Evolutionary conservation across 2,888 invertebrate genomes (phyloP).

Genomic region (Caenorhabditis japonica): DNA sequence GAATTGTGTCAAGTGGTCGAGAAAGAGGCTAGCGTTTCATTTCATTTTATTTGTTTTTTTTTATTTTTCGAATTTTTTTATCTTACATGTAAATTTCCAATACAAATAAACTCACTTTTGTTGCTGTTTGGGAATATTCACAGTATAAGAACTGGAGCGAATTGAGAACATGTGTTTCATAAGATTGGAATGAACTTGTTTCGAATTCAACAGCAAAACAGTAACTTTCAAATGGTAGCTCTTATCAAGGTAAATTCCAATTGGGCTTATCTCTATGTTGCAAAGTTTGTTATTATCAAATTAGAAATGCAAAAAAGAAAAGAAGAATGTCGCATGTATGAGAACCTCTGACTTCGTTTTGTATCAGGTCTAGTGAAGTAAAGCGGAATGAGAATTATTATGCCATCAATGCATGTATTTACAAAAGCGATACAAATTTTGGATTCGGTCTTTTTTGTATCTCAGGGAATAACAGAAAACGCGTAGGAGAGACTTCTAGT

Average conservation of each 20-base stretch:
- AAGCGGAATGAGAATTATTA: too few relatives aligned
- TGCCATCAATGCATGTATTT: too few relatives aligned
- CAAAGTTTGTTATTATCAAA: constrained; percentile 7
- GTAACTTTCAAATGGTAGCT: constrained; percentile 1
- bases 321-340: too few relatives aligned
- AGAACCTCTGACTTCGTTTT: too few relatives aligned
- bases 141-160: constrained; percentile 50
- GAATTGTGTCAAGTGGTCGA: constrained; percentile 40
- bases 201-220: not conserved
- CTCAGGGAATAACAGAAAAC: too few relatives aligned
- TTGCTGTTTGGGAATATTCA: constrained; percentile 33
- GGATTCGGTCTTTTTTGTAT: too few relatives aligned
- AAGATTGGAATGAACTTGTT: not conserved
- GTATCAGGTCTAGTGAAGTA: too few relatives aligned
- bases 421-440: too few relatives aligned
- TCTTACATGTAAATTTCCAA: not conserved
- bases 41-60: not conserved
- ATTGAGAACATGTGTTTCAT: constrained; percentile 53
- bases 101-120: constrained; percentile 33
- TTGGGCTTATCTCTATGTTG: constrained; percentile 6
- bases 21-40: not conserved
- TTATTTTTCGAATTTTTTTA: not conserved
- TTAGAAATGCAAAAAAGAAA: too few relatives aligned
- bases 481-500: constrained; percentile 2
- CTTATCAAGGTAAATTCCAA: too few relatives aligned